These are phyloP conservation scores for Cephalotes varians DNA, from an alignment of 2,888 invertebrate genomes.

Conservation along the genomic window DNA sequence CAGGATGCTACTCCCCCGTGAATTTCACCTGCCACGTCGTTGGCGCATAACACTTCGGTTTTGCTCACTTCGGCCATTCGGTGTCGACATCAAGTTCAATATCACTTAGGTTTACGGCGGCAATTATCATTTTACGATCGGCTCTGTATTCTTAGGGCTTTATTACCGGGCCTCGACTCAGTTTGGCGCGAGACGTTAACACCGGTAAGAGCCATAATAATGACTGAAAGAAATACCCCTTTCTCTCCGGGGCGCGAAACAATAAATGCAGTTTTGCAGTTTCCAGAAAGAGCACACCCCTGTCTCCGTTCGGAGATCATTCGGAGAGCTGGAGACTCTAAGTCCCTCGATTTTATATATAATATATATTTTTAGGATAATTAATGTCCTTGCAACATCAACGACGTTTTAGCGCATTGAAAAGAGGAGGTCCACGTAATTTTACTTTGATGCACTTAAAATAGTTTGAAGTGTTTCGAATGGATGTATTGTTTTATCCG, in stretches of 20 bases:
- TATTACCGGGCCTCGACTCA: slow-evolving; percentile 76
- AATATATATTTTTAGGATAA: slow-evolving; percentile 22
- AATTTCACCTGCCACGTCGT: slow-evolving; percentile 61
- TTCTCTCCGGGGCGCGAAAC: slow-evolving; percentile 71
- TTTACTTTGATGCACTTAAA: slow-evolving; percentile 17
- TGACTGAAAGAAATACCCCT: slow-evolving; percentile 79
- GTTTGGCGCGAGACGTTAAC: slow-evolving; percentile 74
- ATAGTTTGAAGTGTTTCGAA: slow-evolving; percentile 11
- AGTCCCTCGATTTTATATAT: slow-evolving; percentile 14
- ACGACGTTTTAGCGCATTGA: slow-evolving; percentile 23
- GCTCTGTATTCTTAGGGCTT: slow-evolving; percentile 84
- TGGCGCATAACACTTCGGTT: slow-evolving; percentile 69
- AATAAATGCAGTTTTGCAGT: slow-evolving; percentile 80
- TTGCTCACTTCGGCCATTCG: slow-evolving; percentile 67
- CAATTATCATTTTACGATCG: slow-evolving; percentile 85
- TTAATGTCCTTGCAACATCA: neutral
- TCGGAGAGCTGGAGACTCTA: neutral
- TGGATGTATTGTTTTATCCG: neutral
- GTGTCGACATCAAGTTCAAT: slow-evolving; percentile 84
- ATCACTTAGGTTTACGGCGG: slow-evolving; percentile 85
- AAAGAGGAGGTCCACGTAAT: slow-evolving; percentile 14
- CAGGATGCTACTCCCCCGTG: slow-evolving; percentile 33
- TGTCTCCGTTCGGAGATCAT: neutral
- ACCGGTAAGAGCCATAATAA: slow-evolving; percentile 77
- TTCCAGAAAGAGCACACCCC: slow-evolving; percentile 48